Base-by-base conservation (phyloP, 2,888 invertebrate genomes). In the Malachius bipustulatus region DNA sequence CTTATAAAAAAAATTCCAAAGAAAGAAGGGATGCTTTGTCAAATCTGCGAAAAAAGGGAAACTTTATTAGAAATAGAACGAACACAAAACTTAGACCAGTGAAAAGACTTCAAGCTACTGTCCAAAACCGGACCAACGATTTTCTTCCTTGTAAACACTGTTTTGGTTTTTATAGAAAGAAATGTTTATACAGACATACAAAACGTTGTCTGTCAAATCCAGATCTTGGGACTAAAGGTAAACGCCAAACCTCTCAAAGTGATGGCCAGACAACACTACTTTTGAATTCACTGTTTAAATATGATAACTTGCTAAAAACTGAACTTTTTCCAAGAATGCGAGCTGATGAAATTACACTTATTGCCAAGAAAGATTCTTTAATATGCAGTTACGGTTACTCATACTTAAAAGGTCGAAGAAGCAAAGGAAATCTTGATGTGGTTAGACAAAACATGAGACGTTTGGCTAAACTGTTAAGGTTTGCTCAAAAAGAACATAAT, bases 401-500 rank as follows among this genome's bases (percentile, higher is more conserved):
- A 30, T 35, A 35, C 30, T 15, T 35, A 15, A 35, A 35, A 16
- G 35, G 35, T 13, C 12, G 34, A 15, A 30, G 30, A 30, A 34
- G 30, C 16, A 34, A 34, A 30, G 34, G 26, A 8, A 34, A 34
- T 34, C n/a, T 34, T 14, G 26, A 28, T 16, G 15, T 30, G 6
- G 34, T 30, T 14, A 34, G 34, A 16, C 27, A 14, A 16, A 30
- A 34, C 14, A 10, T 34, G n/a, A 11, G 31, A 9, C 14, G 30
- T 31, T 30, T 34, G 14, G 45, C 40, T 6, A 44, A 41, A 41
- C 26, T 45, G 4, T 33, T 47, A 14, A 28, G 37, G 16, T 44
- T 33, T 42, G 34, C 24, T n/a, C 16, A 16, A 34, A 4, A n/a
- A 11, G 13, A 32, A 26, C 15, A 42, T 33, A n/a, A 19, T 29